Percentiles rank a stretch among this genome's conserved stretches.
These are phyloP conservation scores for Meloidogyne chitwoodi DNA, from an alignment of 1,140 invertebrate genomes.

Conservation along the genomic window DNA sequence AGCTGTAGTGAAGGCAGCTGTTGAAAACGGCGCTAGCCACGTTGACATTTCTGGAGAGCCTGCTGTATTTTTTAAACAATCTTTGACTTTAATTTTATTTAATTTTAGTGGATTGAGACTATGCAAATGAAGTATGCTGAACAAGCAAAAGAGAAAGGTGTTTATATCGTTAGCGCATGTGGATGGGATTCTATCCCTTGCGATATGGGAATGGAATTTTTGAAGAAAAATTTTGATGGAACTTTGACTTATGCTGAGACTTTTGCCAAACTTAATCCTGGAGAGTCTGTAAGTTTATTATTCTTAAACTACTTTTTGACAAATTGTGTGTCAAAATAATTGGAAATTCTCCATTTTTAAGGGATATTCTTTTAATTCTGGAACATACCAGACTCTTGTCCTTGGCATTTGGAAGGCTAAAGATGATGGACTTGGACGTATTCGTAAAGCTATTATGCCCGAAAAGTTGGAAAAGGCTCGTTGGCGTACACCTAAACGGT, in stretches of 20 bases:
- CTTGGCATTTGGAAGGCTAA: slow-evolving; percentile 46
- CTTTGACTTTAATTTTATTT: no score
- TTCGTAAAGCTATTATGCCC: slow-evolving; percentile 55
- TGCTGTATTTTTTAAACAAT: slow-evolving; percentile 56
- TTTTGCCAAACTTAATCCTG: slow-evolving; percentile 41
- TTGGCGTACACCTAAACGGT: slow-evolving; percentile 36
- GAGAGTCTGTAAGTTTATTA: slow-evolving; percentile 33
- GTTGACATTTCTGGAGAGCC: slow-evolving; percentile 87
- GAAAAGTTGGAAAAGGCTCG: slow-evolving; percentile 53
- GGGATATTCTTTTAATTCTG: slow-evolving; percentile 57
- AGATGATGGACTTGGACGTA: slow-evolving; percentile 51
- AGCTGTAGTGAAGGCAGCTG: slow-evolving; percentile 81
- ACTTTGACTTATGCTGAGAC: slow-evolving; percentile 47
- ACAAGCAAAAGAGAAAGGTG: slow-evolving; percentile 71
- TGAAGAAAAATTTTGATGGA: slow-evolving; percentile 73
- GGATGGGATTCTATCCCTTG: slow-evolving; percentile 81
- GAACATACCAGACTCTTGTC: slow-evolving; percentile 59
- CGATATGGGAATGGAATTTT: slow-evolving; percentile 73
- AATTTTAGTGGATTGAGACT: slow-evolving; percentile 64
- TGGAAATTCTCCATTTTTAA: slow-evolving; percentile 1
- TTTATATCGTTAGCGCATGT: slow-evolving; percentile 81
- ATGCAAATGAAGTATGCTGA: slow-evolving; percentile 78
- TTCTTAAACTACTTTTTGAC: slow-evolving; percentile 29
- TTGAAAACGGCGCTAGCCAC: slow-evolving; percentile 75
- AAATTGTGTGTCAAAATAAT: slow-evolving; percentile 38